Evolutionary conservation across 2,888 invertebrate species (phyloP).

Genomic region (Eumacrocentrus americanus): DNA sequence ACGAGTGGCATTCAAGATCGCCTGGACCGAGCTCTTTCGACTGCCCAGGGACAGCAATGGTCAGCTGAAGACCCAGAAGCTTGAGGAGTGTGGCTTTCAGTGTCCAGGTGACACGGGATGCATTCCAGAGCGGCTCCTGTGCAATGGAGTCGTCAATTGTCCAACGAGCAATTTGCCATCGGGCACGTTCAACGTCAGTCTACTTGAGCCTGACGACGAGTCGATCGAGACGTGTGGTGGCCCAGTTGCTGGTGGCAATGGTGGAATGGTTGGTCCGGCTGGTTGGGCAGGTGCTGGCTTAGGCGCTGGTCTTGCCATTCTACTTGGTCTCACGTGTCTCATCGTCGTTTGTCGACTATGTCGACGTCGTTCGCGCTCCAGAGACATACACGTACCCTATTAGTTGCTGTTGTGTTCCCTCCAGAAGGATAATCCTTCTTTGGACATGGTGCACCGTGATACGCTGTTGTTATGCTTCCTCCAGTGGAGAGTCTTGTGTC

Average conservation of each 20-base stretch:
- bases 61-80: conserved; percentile 76
- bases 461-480: background rate
- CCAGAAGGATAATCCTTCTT: conserved; percentile 6
- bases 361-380: conserved; percentile 67
- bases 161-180: conserved; percentile 66
- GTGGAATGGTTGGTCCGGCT: conserved; percentile 60
- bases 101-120: conserved; percentile 87
- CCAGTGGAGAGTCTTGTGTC: background rate
- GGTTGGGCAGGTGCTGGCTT: conserved; percentile 70
- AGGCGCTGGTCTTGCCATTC: conserved; percentile 68
- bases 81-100: conserved; percentile 82
- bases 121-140: conserved; percentile 82
- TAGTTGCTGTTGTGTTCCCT: conserved; percentile 52
- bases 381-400: conserved; percentile 70
- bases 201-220: conserved; percentile 73
- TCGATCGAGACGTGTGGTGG: conserved; percentile 74
- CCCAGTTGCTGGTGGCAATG: conserved; percentile 63
- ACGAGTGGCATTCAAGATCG: conserved; percentile 83
- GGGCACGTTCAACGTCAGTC: conserved; percentile 39
- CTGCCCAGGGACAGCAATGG: conserved; percentile 84
- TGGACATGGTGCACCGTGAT: conserved; percentile 9
- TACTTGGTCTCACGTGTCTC: conserved; percentile 66
- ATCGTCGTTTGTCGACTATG: conserved; percentile 69
- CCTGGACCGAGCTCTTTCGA: conserved; percentile 89
- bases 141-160: conserved; percentile 88